phyloP scores from a whole-genome alignment of 2,797 vertebrate species.

The Lepus oiostolus region DNA sequence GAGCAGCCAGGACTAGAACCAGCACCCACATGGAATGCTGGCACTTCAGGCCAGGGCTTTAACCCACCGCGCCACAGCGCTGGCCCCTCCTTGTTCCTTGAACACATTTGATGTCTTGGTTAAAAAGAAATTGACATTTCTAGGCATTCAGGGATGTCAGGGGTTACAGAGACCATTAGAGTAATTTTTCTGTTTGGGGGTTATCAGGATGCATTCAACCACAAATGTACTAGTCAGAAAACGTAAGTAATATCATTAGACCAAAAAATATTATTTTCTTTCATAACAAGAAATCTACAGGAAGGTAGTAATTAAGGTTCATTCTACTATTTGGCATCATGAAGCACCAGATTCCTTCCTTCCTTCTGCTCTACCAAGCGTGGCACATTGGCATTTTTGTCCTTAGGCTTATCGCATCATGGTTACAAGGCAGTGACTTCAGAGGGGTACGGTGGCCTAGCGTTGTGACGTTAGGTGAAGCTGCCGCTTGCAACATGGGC shows the following conservation, averaged over 20 bases:
- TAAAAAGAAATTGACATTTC: background rate
- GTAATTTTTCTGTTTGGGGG: background rate
- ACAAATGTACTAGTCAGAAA: background rate
- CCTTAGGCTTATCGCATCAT: background rate
- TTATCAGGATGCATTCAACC: background rate
- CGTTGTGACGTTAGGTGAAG: no score
- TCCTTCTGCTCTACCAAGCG: background rate
- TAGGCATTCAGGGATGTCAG: background rate
- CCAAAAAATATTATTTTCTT: background rate
- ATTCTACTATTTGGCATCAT: background rate
- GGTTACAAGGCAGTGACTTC: background rate
- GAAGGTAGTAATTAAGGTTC: no score
- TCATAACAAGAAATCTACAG: background rate
- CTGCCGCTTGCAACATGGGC: no score
- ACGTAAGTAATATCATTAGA: background rate
- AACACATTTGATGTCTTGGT: background rate
- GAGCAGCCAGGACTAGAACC: no score
- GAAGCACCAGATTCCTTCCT: background rate
- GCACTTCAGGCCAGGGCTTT: no score
- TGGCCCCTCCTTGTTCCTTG: background rate
- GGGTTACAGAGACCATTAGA: background rate
- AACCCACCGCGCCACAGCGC: no score
- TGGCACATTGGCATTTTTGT: background rate
- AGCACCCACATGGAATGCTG: no score
- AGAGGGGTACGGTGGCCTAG: no score